phyloP scores from a whole-genome alignment of 2,113 vertebrate species.

The Meleagris gallopavo region DNA sequence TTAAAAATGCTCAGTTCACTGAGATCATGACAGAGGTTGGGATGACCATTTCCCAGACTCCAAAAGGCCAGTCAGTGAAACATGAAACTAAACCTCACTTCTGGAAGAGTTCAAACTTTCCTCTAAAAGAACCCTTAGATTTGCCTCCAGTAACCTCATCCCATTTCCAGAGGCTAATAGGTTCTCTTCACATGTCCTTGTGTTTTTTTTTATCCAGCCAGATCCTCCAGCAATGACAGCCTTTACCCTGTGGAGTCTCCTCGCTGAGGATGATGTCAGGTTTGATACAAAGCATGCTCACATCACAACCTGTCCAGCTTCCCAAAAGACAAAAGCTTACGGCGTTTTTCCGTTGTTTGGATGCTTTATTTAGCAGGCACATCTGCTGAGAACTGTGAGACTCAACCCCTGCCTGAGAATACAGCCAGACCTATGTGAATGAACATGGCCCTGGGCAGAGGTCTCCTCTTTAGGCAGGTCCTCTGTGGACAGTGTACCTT shows the following conservation, averaged over 20 bases:
- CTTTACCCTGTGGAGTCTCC: background rate
- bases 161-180: background rate
- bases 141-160: background rate
- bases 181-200: background rate
- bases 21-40: background rate
- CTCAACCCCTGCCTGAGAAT: background rate
- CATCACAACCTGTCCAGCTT: background rate
- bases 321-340: background rate
- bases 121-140: background rate
- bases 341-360: background rate
- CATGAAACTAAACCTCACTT: background rate
- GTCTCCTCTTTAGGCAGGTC: background rate
- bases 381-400: background rate
- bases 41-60: background rate
- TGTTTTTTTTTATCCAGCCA: background rate
- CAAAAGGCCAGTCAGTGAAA: background rate
- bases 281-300: background rate
- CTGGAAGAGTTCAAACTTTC: background rate
- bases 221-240: background rate
- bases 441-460: accelerated
- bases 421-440: background rate
- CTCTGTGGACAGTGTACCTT: background rate
- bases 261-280: background rate
- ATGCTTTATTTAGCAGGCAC: background rate
- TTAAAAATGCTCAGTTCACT: background rate